These are phyloP conservation scores for Cosmopolites sordidus DNA, from an alignment of 2,888 invertebrate species.

Conservation along the genomic window DNA sequence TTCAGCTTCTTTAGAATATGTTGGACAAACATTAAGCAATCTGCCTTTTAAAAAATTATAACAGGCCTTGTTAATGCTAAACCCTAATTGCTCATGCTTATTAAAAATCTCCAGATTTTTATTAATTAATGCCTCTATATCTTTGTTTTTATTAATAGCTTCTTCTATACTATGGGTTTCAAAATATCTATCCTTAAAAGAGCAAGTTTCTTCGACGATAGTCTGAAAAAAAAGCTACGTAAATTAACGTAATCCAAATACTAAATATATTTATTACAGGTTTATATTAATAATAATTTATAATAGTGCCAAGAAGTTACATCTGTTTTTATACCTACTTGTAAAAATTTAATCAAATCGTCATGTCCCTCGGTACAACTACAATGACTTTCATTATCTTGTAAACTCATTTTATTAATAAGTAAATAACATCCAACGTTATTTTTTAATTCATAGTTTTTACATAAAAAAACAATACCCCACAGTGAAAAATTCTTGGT, in stretches of 20 bases:
- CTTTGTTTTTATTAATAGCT: conserved; percentile 61
- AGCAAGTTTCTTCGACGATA: conserved; percentile 61
- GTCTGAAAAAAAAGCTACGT: conserved; percentile 51
- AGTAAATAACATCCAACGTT: conserved; percentile 2
- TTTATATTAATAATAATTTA: not conserved
- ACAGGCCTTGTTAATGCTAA: conserved; percentile 32
- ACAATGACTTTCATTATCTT: conserved; percentile 14
- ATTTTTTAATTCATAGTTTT: conserved; percentile 14
- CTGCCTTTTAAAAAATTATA: conserved; percentile 71
- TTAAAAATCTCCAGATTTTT: conserved; percentile 60
- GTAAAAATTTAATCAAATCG: conserved; percentile 36
- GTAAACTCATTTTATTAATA: conserved; percentile 19
- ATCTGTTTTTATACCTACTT: conserved; percentile 34
- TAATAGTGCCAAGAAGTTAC: conserved; percentile 3
- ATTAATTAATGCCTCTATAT: conserved; percentile 61
- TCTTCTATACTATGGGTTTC: conserved; percentile 66
- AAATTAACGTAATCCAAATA: too few relatives aligned
- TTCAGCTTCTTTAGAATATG: conserved; percentile 66
- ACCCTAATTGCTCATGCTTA: conserved; percentile 57
- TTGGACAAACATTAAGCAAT: conserved; percentile 66
- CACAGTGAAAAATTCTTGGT: conserved; percentile 2
- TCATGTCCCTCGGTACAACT: conserved; percentile 29
- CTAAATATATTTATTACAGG: too few relatives aligned
- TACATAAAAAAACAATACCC: conserved; percentile 7
- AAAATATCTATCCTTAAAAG: conserved; percentile 74